These are phyloP conservation scores for Drosophila equinoxialis DNA, from an alignment of 1,140 invertebrate species.

Conservation along the genomic window DNA sequence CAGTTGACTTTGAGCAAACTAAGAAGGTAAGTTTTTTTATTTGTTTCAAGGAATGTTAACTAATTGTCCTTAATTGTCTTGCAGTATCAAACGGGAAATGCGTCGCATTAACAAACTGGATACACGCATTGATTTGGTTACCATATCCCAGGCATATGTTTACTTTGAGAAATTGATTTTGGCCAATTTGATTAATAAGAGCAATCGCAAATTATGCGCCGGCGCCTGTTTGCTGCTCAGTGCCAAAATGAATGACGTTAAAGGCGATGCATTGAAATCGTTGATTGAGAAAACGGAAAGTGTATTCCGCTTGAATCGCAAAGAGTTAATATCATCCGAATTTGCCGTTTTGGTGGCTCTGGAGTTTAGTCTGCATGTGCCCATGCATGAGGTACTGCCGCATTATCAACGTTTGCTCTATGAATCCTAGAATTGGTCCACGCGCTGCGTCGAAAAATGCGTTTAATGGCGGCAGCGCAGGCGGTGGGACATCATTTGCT, in stretches of 20 bases:
- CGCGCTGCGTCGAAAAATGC: slow-evolving; percentile 72
- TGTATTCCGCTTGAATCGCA: slow-evolving; percentile 94
- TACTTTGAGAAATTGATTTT: slow-evolving; percentile 98
- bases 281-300: slow-evolving; percentile 96
- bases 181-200: slow-evolving; percentile 96
- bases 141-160: slow-evolving; percentile 97
- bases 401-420: slow-evolving; percentile 97
- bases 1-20: slow-evolving; percentile 98
- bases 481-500: slow-evolving; percentile 63
- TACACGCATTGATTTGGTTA: slow-evolving; percentile 92
- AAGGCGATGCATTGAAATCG: slow-evolving; percentile 92
- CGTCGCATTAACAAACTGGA: slow-evolving; percentile 95
- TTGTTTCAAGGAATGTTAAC: background rate
- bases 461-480: slow-evolving; percentile 69
- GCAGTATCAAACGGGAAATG: slow-evolving; percentile 95
- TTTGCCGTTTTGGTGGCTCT: slow-evolving; percentile 97
- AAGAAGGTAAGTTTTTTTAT: slow-evolving; percentile 88
- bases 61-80: slow-evolving; percentile 10
- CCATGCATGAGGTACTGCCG: slow-evolving; percentile 95
- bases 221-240: slow-evolving; percentile 96
- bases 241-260: slow-evolving; percentile 98
- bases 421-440: slow-evolving; percentile 87
- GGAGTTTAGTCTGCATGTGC: slow-evolving; percentile 96
- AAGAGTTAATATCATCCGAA: slow-evolving; percentile 95
- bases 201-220: slow-evolving; percentile 97